A percentile compares a stretch with the other conserved stretches of the same genome.
Evolutionary conservation across 1,140 invertebrate genomes (phyloP).

Genomic region (Saccostrea glomerata): DNA sequence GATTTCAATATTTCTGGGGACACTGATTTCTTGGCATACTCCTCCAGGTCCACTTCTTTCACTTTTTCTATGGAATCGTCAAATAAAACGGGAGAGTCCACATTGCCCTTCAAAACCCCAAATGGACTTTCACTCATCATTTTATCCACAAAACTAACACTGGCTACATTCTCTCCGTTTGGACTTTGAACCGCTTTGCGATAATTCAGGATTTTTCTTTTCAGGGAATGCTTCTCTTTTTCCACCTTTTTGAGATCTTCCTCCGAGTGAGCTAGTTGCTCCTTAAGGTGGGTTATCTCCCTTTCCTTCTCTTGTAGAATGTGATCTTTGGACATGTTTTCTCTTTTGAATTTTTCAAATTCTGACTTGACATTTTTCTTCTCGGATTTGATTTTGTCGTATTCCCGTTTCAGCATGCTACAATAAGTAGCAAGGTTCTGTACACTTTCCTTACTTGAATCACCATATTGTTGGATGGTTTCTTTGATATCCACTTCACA

Average conservation of each 20-base stretch:
- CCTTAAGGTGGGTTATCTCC: conserved; percentile 44
- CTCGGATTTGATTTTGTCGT: conserved; percentile 60
- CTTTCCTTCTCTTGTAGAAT: conserved; percentile 50
- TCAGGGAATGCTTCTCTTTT: conserved; percentile 60
- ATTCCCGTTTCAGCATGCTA: conserved; percentile 66
- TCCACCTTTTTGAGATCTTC: conserved; percentile 63
- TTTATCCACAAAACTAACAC: conserved; percentile 62
- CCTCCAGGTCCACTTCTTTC: conserved; percentile 47
- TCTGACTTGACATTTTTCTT: conserved; percentile 62
- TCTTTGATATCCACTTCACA: conserved; percentile 61
- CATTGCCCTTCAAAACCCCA: not conserved
- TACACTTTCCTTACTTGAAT: conserved; percentile 52
- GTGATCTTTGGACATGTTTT: conserved; percentile 52
- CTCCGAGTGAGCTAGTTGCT: conserved; percentile 52
- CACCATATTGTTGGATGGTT: conserved; percentile 54
- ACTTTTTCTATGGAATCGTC: conserved; percentile 41
- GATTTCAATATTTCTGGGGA: conserved; percentile 52
- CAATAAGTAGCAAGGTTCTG: conserved; percentile 60
- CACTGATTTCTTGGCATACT: not conserved
- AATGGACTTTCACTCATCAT: conserved; percentile 60
- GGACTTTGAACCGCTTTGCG: conserved; percentile 57
- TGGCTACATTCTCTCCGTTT: conserved; percentile 42
- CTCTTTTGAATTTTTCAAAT: conserved; percentile 56
- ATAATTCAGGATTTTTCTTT: conserved; percentile 57
- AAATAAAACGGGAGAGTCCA: conserved; percentile 55